These are phyloP conservation scores for Melitaea athalia DNA, from an alignment of 2,888 invertebrate species.

Conservation along the genomic window DNA sequence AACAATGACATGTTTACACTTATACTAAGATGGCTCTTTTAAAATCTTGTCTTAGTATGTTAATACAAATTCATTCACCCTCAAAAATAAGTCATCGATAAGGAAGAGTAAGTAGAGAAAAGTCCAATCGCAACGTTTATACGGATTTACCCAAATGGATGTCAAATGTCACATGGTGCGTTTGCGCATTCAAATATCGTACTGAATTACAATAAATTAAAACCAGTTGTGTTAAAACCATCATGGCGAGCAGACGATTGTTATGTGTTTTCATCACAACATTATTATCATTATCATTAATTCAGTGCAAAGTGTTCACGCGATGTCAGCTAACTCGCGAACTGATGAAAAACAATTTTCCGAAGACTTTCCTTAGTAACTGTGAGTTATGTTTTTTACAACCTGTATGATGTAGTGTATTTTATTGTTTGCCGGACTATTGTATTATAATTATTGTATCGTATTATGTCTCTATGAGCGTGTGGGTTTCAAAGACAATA, in stretches of 20 bases:
- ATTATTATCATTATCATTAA: constrained; percentile 51
- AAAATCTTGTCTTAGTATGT: no score
- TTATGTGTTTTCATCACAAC: constrained; percentile 46
- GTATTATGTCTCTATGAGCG: constrained; percentile 28
- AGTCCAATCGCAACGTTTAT: background rate
- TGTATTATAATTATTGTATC: constrained; percentile 34
- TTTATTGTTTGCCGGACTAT: constrained; percentile 26
- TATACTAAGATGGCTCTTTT: no score
- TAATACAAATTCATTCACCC: no score
- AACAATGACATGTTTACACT: no score
- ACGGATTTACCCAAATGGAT: constrained; percentile 38
- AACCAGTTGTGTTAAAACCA: constrained; percentile 52
- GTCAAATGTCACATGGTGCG: constrained; percentile 52
- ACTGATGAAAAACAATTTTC: constrained; percentile 83
- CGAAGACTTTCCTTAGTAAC: constrained; percentile 86
- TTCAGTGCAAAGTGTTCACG: constrained; percentile 82
- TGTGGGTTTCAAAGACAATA: constrained; percentile 9
- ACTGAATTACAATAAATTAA: constrained; percentile 41
- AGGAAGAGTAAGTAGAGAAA: background rate
- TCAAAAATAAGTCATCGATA: background rate
- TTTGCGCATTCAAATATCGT: constrained; percentile 49
- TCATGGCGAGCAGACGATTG: constrained; percentile 62
- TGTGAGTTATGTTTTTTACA: constrained; percentile 79
- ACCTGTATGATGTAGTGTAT: constrained; percentile 12
- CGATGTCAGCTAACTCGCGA: constrained; percentile 87